Percentiles rank a stretch among this genome's conserved stretches.
Evolutionary conservation across 2,113 vertebrate genomes (phyloP).

Genomic region (Cathartes aura): DNA sequence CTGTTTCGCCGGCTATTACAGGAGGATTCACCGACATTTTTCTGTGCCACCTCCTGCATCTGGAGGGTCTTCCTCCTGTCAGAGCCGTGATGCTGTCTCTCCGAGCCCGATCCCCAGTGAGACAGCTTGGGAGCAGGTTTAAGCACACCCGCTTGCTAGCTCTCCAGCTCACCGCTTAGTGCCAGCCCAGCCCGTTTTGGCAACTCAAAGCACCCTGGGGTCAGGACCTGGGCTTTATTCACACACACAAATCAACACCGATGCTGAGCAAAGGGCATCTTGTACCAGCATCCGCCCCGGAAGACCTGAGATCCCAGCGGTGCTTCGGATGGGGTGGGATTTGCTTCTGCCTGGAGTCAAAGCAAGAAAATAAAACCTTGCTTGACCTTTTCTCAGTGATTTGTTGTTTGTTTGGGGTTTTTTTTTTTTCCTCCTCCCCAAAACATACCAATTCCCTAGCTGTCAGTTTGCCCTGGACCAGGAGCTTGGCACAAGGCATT

Average conservation of each 20-base stretch:
- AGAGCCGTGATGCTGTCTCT: neutral
- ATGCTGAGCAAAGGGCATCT: neutral
- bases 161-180: neutral
- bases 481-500: neutral
- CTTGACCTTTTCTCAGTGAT: neutral
- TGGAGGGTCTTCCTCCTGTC: neutral
- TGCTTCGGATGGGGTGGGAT: neutral
- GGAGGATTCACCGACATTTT: neutral
- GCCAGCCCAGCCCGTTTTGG: neutral
- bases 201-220: fast-evolving
- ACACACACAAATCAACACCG: neutral
- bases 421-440: neutral
- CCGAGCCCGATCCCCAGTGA: fast-evolving
- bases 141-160: neutral
- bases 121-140: neutral
- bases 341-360: neutral
- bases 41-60: neutral
- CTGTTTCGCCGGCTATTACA: fast-evolving
- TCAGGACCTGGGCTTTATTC: neutral
- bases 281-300: neutral
- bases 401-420: neutral
- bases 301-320: neutral
- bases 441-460: neutral
- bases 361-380: neutral
- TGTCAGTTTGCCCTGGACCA: neutral